Conservation (phyloP, 2,888 invertebrate species). For the Torymus aiolomorphi region DNA sequence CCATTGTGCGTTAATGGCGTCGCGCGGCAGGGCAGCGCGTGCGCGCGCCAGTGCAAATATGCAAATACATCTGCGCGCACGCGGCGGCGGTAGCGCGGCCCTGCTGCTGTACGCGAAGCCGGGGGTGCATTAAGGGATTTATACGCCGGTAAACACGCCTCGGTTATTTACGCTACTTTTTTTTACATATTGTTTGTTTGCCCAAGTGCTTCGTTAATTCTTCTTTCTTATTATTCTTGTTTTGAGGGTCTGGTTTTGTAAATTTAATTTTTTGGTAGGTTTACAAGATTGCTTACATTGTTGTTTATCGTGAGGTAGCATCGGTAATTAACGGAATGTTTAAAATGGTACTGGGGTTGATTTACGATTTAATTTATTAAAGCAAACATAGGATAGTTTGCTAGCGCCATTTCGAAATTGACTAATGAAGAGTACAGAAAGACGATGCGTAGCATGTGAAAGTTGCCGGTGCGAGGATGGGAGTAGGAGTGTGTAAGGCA, state of each 20-base stretch:
- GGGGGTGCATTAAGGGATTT: constrained; percentile 58
- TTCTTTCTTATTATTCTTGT: neutral
- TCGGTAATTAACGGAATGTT: constrained; percentile 9
- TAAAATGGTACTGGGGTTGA: too few relatives aligned
- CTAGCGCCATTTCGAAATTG: too few relatives aligned
- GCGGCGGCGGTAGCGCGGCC: neutral
- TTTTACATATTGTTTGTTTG: constrained; percentile 43
- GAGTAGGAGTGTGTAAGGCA: too few relatives aligned
- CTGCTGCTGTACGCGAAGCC: constrained; percentile 25
- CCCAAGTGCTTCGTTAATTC: neutral
- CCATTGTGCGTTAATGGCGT: constrained; percentile 59
- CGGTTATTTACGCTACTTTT: constrained; percentile 52
- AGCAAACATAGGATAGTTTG: too few relatives aligned
- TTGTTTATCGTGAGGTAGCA: constrained; percentile 31
- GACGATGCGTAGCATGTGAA: too few relatives aligned
- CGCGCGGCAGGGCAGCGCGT: constrained; percentile 16
- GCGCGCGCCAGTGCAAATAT: constrained; percentile 47
- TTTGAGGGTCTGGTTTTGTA: neutral
- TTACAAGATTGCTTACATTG: constrained; percentile 13
- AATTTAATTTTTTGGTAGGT: constrained; percentile 41
- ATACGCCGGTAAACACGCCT: constrained; percentile 56
- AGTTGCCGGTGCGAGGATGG: too few relatives aligned
- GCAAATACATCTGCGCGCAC: constrained; percentile 56
- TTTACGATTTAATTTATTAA: too few relatives aligned
- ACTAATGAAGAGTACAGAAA: too few relatives aligned